Conservation (phyloP, 2,113 vertebrate species). For the Lophius piscatorius region DNA sequence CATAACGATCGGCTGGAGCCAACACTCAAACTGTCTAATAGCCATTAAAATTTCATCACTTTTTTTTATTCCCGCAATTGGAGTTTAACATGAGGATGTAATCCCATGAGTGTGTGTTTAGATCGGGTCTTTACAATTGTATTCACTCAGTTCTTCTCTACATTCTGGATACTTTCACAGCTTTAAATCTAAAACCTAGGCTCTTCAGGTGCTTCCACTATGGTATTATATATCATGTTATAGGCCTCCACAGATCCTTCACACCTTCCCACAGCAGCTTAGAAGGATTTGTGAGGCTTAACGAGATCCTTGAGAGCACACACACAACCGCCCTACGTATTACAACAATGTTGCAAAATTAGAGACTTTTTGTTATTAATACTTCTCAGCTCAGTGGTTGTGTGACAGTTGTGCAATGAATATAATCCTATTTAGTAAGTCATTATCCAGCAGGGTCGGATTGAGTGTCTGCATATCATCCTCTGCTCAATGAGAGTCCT, state of each 20-base stretch:
- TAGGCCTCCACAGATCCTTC: constrained; percentile 13
- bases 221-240: constrained; percentile 16
- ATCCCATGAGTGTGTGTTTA: constrained; percentile 19
- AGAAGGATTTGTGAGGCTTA: constrained; percentile 45
- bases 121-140: neutral
- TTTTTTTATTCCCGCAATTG: constrained; percentile 26
- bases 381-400: constrained; percentile 12
- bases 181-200: constrained; percentile 16
- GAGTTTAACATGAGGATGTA: constrained; percentile 24
- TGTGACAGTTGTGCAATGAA: constrained; percentile 30
- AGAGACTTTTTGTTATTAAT: constrained; percentile 33
- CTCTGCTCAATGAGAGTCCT: constrained; percentile 13
- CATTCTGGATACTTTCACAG: constrained; percentile 5
- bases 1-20: constrained; percentile 11
- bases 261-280: constrained; percentile 18
- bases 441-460: constrained; percentile 28
- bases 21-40: constrained; percentile 29
- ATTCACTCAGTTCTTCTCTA: neutral
- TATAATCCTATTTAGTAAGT: constrained; percentile 45
- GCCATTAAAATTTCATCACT: constrained; percentile 49
- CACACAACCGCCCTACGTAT: constrained; percentile 10
- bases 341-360: constrained; percentile 24
- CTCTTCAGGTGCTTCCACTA: constrained; percentile 3
- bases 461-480: neutral
- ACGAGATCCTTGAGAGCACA: constrained; percentile 27